A percentile compares a stretch with the other conserved stretches of the same genome.
Conservation (phyloP, 53 echinoderm and acorn worm genomes). For the Paelopatides confundens region DNA sequence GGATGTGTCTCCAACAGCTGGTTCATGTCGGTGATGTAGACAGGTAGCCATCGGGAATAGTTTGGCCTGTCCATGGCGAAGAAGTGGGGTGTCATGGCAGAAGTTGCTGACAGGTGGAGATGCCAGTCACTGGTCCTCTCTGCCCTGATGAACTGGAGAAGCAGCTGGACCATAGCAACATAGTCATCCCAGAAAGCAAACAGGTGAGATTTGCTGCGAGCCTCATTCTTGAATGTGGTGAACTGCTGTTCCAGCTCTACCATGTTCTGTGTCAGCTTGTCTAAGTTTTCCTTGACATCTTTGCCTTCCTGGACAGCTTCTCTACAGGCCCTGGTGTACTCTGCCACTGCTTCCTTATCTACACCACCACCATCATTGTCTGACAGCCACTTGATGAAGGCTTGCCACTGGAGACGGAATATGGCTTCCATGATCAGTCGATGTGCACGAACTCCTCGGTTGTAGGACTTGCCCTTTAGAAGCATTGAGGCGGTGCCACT, state of each 20-base stretch:
- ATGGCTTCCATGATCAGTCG: not conserved
- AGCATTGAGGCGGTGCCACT: not conserved
- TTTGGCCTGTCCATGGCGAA: constrained; percentile 68
- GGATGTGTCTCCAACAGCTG: not conserved
- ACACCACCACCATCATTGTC: not conserved
- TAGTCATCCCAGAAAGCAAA: constrained; percentile 42
- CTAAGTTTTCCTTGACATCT: not conserved
- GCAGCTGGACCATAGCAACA: constrained; percentile 13
- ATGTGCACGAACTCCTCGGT: not conserved
- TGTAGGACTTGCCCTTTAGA: not conserved
- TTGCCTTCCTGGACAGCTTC: not conserved
- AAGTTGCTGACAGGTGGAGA: not conserved
- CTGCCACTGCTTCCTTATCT: not conserved
- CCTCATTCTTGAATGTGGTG: not conserved
- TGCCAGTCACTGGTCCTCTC: constrained; percentile 38
- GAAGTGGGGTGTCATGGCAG: constrained; percentile 38
- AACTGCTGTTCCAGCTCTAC: not conserved
- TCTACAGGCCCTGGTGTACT: not conserved
- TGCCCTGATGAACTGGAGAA: constrained; percentile 22
- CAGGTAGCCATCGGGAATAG: constrained; percentile 64
- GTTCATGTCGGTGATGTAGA: constrained; percentile 65
- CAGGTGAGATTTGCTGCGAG: not conserved
- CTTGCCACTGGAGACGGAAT: not conserved
- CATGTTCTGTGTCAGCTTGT: not conserved
- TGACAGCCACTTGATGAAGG: not conserved